Evolutionary conservation across 1,140 invertebrate genomes (phyloP).

Genomic region (Saccostrea echinata): DNA sequence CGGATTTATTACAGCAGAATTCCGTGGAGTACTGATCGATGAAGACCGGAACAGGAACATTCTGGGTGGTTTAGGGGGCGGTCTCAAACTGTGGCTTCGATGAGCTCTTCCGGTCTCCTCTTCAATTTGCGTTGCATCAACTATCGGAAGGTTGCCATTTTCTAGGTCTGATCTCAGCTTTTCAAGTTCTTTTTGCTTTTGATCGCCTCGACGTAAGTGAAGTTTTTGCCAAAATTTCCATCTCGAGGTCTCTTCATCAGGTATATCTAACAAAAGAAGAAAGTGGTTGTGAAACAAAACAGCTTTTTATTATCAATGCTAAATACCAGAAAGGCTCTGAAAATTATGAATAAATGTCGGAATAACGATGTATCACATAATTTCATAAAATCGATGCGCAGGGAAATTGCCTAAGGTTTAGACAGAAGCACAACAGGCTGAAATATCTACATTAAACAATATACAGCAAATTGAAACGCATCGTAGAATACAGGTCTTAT

Average conservation of each 20-base stretch:
- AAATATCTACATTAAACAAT: too few species aligned
- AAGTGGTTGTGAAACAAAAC: neutral
- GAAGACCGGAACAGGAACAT: slow-evolving; percentile 72
- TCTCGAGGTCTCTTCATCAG: neutral
- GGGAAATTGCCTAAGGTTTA: too few species aligned
- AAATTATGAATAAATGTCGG: neutral
- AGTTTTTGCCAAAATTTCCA: slow-evolving; percentile 38
- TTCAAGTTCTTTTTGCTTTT: slow-evolving; percentile 9
- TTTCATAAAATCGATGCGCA: neutral
- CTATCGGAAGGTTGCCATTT: slow-evolving; percentile 4
- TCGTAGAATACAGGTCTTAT: too few species aligned
- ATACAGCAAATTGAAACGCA: too few species aligned
- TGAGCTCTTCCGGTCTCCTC: neutral
- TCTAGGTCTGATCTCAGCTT: slow-evolving; percentile 9
- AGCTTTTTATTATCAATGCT: neutral
- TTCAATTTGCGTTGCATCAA: neutral
- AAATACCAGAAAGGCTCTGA: neutral
- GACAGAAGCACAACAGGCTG: too few species aligned
- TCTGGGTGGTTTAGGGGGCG: slow-evolving; percentile 73
- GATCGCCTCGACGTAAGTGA: neutral
- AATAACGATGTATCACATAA: neutral
- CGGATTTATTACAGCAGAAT: slow-evolving; percentile 55
- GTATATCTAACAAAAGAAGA: neutral
- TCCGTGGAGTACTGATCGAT: slow-evolving; percentile 65
- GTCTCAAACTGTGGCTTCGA: slow-evolving; percentile 67